These are phyloP conservation scores for Channa argus DNA, from an alignment of 2,113 vertebrate species.

Conservation along the genomic window DNA sequence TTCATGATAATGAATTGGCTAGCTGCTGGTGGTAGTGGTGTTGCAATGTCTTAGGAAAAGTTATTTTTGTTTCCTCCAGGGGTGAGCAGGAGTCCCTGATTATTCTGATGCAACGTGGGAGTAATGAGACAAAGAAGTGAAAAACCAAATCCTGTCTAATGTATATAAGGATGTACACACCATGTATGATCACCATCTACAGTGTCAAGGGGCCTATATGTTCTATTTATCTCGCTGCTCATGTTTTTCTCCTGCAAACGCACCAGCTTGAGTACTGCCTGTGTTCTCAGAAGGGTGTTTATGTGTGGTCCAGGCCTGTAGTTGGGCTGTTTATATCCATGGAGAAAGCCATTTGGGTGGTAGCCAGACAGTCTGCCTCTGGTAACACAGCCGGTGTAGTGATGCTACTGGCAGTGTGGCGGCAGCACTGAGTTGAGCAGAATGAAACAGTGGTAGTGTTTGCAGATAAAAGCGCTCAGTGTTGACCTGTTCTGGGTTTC, in stretches of 20 bases:
- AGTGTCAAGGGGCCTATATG: conserved; percentile 40
- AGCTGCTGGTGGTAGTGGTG: conserved; percentile 12
- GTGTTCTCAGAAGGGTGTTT: conserved; percentile 69
- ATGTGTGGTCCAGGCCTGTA: conserved; percentile 73
- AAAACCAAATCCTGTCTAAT: conserved; percentile 52
- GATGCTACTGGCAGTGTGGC: conserved; percentile 28
- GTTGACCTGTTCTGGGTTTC: background rate
- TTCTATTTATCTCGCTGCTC: conserved; percentile 52
- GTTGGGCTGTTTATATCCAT: conserved; percentile 78
- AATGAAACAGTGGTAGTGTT: background rate
- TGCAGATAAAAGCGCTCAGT: background rate
- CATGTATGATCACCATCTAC: conserved; percentile 58
- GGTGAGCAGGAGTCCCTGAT: conserved; percentile 30
- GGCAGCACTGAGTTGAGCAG: conserved; percentile 56
- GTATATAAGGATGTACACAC: conserved; percentile 40
- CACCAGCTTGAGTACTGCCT: conserved; percentile 36
- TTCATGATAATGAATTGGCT: conserved; percentile 33
- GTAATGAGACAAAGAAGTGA: conserved; percentile 63
- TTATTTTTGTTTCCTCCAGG: conserved; percentile 65
- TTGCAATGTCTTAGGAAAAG: conserved; percentile 41
- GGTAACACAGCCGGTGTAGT: conserved; percentile 36
- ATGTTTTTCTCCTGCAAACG: conserved; percentile 29
- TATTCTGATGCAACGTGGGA: conserved; percentile 75
- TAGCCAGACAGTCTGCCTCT: conserved; percentile 72
- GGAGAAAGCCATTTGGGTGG: conserved; percentile 78